Evolutionary conservation across 2,888 invertebrate genomes (phyloP).

Genomic region (Anoplius nigerrimus): DNA sequence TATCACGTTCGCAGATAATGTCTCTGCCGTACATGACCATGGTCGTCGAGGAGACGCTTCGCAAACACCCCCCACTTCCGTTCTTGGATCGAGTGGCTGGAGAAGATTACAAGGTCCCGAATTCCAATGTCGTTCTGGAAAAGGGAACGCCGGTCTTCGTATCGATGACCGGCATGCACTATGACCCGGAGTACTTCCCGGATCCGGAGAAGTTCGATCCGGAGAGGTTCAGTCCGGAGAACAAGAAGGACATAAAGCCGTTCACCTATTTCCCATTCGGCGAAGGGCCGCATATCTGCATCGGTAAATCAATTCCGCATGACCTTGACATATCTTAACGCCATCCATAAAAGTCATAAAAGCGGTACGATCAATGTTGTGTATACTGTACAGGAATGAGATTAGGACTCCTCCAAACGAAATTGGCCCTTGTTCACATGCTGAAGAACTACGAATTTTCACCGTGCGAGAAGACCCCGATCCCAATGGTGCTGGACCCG

Average conservation of each 20-base stretch:
- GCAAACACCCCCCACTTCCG: slow-evolving; percentile 69
- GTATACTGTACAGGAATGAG: slow-evolving; percentile 48
- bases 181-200: slow-evolving; percentile 68
- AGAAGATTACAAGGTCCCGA: slow-evolving; percentile 58
- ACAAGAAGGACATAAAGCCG: slow-evolving; percentile 58
- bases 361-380: background rate
- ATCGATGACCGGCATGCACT: slow-evolving; percentile 67
- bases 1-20: background rate
- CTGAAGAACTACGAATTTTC: slow-evolving; percentile 56
- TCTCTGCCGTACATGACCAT: slow-evolving; percentile 56
- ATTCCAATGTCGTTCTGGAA: slow-evolving; percentile 53
- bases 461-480: slow-evolving; percentile 53
- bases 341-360: background rate
- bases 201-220: slow-evolving; percentile 72
- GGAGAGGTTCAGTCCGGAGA: slow-evolving; percentile 69
- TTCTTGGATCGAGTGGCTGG: slow-evolving; percentile 56
- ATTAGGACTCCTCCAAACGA: slow-evolving; percentile 58
- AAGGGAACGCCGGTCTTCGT: slow-evolving; percentile 66
- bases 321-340: background rate
- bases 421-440: slow-evolving; percentile 55
- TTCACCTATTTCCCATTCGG: slow-evolving; percentile 67
- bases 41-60: slow-evolving; percentile 69
- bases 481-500: slow-evolving; percentile 56
- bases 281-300: slow-evolving; percentile 65
- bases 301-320: slow-evolving; percentile 53